Conservation (phyloP, 1,140 invertebrate genomes). For the Trachymyrmex septentrionalis region DNA sequence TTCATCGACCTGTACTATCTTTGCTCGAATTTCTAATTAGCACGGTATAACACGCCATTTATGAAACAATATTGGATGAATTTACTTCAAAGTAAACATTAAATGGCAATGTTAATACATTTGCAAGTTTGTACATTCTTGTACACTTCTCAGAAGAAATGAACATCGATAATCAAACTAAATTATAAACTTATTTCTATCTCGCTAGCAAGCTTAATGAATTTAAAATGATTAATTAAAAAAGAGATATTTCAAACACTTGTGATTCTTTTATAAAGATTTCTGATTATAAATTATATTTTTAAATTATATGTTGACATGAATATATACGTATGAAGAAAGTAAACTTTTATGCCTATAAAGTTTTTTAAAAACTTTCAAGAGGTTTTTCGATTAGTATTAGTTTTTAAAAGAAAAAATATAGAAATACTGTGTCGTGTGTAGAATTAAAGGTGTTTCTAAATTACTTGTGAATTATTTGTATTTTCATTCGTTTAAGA, state of each 20-base stretch:
- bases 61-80: background rate
- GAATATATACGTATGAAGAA: background rate
- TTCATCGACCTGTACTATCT: slow-evolving; percentile 36
- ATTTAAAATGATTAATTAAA: background rate
- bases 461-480: background rate
- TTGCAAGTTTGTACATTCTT: background rate
- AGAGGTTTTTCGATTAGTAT: background rate
- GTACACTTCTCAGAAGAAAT: background rate
- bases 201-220: background rate
- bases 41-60: background rate
- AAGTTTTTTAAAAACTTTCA: background rate
- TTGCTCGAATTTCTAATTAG: slow-evolving; percentile 60
- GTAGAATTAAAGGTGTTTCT: background rate
- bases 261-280: background rate
- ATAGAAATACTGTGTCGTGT: background rate
- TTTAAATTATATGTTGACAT: background rate
- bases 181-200: background rate
- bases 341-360: no score
- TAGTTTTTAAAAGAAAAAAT: background rate
- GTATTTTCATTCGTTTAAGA: background rate
- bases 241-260: background rate
- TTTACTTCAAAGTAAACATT: background rate
- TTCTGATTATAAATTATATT: background rate
- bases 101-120: background rate
- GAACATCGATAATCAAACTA: background rate